Conservation (phyloP, 2,888 invertebrate species). For the Geotrupes spiniger region DNA sequence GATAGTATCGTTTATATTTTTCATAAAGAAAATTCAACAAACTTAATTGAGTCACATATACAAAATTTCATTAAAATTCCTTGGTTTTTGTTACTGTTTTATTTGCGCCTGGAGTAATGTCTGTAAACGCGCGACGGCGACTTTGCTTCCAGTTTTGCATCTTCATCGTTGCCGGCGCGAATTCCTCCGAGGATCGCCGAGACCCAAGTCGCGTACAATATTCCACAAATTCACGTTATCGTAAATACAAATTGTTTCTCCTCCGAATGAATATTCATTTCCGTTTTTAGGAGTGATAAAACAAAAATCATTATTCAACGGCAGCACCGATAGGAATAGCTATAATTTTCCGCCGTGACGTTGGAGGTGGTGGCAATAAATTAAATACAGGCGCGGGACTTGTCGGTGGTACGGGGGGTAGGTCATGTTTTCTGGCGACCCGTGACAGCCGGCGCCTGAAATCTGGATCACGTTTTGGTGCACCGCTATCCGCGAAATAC, state of each 20-base stretch:
- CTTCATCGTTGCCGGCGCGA: neutral
- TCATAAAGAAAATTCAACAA: no score
- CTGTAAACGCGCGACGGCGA: neutral
- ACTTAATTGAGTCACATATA: no score
- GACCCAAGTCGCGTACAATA: conserved; percentile 1
- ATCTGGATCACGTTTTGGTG: conserved; percentile 31
- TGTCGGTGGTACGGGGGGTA: conserved; percentile 32
- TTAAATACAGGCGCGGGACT: conserved; percentile 40
- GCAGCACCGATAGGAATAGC: conserved; percentile 36
- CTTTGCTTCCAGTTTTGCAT: neutral
- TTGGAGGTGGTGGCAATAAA: conserved; percentile 35
- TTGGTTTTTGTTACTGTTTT: conserved; percentile 1
- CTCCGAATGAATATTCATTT: conserved; percentile 36
- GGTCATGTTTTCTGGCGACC: conserved; percentile 35
- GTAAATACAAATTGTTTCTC: conserved; percentile 33
- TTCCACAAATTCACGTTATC: conserved; percentile 27
- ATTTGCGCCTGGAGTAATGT: neutral
- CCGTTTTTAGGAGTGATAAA: conserved; percentile 35
- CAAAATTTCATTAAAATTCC: no score
- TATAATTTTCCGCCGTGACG: conserved; percentile 38
- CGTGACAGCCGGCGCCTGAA: conserved; percentile 35
- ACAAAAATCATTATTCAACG: conserved; percentile 41
- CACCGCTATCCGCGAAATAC: no score
- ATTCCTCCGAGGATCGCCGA: neutral
- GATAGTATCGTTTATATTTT: no score